Evolutionary conservation across 2,113 vertebrate genomes (phyloP).

Genomic region (Poecilia latipinna): DNA sequence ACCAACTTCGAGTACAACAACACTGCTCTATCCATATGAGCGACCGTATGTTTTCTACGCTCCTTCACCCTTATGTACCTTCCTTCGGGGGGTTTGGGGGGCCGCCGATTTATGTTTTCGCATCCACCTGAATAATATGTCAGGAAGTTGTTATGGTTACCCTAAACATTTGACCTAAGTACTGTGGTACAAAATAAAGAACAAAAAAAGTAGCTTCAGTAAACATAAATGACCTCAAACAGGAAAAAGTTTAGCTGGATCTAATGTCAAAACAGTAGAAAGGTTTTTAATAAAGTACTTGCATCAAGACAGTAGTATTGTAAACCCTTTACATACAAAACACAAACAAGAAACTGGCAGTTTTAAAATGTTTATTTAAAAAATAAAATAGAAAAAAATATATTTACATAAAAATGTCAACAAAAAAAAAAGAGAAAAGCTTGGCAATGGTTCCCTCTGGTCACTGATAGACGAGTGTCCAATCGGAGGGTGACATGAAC

Average conservation of each 20-base stretch:
- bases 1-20: no score
- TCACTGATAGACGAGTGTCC: conserved; percentile 77
- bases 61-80: no score
- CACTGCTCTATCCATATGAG: no score
- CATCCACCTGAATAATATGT: no score
- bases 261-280: no score
- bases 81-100: no score
- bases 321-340: background rate
- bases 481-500: conserved; percentile 59
- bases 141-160: no score
- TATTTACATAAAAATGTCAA: conserved; percentile 97
- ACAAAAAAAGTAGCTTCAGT: no score
- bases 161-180: no score
- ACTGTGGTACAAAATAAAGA: no score
- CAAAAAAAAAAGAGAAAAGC: conserved; percentile 50
- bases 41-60: no score
- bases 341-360: conserved; percentile 45
- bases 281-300: background rate
- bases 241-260: background rate
- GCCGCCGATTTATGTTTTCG: no score
- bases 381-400: conserved; percentile 97
- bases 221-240: background rate
- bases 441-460: conserved; percentile 73
- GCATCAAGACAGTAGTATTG: background rate
- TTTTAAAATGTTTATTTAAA: conserved; percentile 98